These are phyloP conservation scores for Drosophila watanabei DNA, from an alignment of 1,140 invertebrate genomes.

Conservation along the genomic window DNA sequence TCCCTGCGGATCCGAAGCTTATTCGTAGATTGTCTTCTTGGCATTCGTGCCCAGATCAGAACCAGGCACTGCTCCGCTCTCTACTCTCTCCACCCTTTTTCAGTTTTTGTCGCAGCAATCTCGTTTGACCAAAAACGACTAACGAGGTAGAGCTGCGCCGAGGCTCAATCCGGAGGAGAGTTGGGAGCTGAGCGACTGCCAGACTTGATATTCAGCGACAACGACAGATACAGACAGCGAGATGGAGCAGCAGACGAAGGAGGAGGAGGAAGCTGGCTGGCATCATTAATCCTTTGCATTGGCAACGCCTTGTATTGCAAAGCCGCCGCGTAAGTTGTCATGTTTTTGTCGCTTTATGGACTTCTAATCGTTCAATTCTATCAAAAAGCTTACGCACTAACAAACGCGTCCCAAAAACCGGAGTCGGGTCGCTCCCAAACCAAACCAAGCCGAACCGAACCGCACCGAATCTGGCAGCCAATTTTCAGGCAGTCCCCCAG, in stretches of 20 bases:
- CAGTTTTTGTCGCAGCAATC: slow-evolving; percentile 72
- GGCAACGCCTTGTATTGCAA: slow-evolving; percentile 73
- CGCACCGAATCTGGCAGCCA: slow-evolving; percentile 45
- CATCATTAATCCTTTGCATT: slow-evolving; percentile 84
- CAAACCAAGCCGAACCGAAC: slow-evolving; percentile 14
- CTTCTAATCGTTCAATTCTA: slow-evolving; percentile 86
- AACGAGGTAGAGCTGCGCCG: slow-evolving; percentile 66
- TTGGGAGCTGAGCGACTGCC: slow-evolving; percentile 69
- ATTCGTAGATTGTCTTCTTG: slow-evolving; percentile 52
- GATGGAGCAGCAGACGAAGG: slow-evolving; percentile 1
- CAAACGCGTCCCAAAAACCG: slow-evolving; percentile 69
- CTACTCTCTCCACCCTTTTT: slow-evolving; percentile 43
- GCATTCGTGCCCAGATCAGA: slow-evolving; percentile 2
- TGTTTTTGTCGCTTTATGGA: slow-evolving; percentile 86
- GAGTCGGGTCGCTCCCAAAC: slow-evolving; percentile 15
- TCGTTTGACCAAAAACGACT: slow-evolving; percentile 82
- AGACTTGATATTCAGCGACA: slow-evolving; percentile 71
- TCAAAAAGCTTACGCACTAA: slow-evolving; percentile 85
- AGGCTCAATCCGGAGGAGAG: background rate
- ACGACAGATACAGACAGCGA: slow-evolving; percentile 17
- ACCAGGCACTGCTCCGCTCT: slow-evolving; percentile 2
- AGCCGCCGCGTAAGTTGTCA: slow-evolving; percentile 80
- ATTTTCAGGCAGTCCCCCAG: slow-evolving; percentile 69
- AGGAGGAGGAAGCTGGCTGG: slow-evolving; percentile 33
- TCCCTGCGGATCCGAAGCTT: slow-evolving; percentile 58